Evolutionary conservation across 2,888 invertebrate species (phyloP), one percentile per base, ranked within the genome.

Genomic region (Acanthosepion esculentum): DNA sequence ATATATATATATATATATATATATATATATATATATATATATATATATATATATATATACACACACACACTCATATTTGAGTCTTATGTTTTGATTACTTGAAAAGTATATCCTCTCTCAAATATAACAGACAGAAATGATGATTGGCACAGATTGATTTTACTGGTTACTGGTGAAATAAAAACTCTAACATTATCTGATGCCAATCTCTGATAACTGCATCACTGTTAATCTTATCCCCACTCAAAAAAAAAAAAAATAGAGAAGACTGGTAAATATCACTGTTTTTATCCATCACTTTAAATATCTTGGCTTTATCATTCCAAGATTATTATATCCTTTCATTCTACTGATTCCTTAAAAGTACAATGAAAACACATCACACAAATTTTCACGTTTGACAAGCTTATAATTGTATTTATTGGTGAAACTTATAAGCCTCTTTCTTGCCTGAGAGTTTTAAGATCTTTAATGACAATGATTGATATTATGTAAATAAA

Each of bases 401-500:
- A n/a, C 78, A 78, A 78, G 78, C 78, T 33, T 78, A 78, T 78
- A 78, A 78, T 78, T 78, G 78, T 78, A 78, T 78, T 29, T 78
- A 78, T 78, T 33, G 33, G n/a, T 78, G n/a, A 33, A 78, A 78
- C n/a, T 78, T 78, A 78, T 78, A 78, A 78, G 78, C 78, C 78
- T 78, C 78, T 78, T 78, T 78, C 78, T 78, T 78, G 78, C n/a
- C 78, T 33, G 78, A 78, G 33, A 78, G 78, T 33, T 78, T 78
- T n/a, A 78, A 78, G 78, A 78, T 78, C 33, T 78, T 78, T 78
- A 78, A 78, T 78, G 33, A 33, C 78, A n/a, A 78, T 78, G 78
- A 78, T 78, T 78, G 78, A 78, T 78, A 78, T 33, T 33, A 78
- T 78, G 78, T 78, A 78, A 78, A 78, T 78, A 78, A 78, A n/a